Percentiles rank a stretch among this genome's conserved stretches.
These are phyloP conservation scores for Amblyopsis hoosieri DNA, from an alignment of 2,797 vertebrate genomes.

Conservation along the genomic window DNA sequence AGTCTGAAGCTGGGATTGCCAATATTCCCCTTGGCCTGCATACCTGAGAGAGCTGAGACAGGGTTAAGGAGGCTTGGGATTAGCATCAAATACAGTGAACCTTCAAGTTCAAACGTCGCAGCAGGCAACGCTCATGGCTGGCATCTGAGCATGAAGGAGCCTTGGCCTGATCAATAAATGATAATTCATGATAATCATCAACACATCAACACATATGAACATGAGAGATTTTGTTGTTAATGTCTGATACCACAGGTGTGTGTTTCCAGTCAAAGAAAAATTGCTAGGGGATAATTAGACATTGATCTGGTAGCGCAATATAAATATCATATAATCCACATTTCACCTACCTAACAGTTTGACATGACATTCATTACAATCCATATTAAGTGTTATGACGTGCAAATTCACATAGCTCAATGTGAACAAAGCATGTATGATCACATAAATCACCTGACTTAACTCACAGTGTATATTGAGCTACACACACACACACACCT, in stretches of 20 bases:
- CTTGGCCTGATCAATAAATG: neutral
- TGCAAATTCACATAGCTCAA: neutral
- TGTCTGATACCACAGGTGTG: neutral
- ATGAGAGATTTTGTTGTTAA: neutral
- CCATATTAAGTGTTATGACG: no score
- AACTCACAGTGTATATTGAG: conserved; percentile 1
- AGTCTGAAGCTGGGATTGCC: conserved; percentile 56
- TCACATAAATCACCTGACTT: conserved; percentile 9
- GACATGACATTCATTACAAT: no score
- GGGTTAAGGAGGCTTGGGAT: conserved; percentile 45
- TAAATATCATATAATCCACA: no score
- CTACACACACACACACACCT: conserved; percentile 5
- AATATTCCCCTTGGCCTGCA: conserved; percentile 60
- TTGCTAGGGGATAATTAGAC: no score
- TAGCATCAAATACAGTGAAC: conserved; percentile 41
- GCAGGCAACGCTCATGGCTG: conserved; percentile 8
- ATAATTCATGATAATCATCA: no score
- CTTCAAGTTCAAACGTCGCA: conserved; percentile 21
- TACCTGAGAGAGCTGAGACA: conserved; percentile 56
- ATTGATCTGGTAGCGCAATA: no score
- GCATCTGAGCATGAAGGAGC: conserved; percentile 9
- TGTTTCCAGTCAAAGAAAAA: no score
- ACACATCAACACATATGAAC: no score
- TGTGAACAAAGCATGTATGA: neutral
- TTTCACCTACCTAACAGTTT: no score